These are phyloP conservation scores for Carcina quercana DNA, from an alignment of 2,888 invertebrate genomes.

Conservation along the genomic window DNA sequence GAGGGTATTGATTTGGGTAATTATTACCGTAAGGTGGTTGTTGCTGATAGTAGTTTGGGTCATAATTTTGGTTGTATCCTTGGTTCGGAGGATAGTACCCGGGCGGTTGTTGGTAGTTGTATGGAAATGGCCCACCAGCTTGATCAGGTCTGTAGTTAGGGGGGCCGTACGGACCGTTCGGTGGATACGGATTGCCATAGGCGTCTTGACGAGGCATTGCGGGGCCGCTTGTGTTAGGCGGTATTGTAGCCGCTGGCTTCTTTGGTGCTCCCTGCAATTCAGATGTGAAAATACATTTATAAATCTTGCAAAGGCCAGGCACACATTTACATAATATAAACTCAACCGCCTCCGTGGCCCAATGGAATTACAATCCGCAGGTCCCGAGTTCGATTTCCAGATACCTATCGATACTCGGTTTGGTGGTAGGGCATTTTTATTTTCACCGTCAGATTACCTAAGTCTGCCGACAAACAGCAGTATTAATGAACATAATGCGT, in stretches of 20 bases:
- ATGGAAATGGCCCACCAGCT: constrained; percentile 49
- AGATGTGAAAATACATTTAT: neutral
- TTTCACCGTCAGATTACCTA: too few species aligned
- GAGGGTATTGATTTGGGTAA: constrained; percentile 54
- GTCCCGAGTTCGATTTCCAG: too few species aligned
- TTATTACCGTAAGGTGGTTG: constrained; percentile 43
- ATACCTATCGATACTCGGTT: too few species aligned
- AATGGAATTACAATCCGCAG: too few species aligned
- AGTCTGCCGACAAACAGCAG: too few species aligned
- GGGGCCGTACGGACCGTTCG: constrained; percentile 49
- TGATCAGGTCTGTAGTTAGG: constrained; percentile 45
- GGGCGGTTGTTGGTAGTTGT: constrained; percentile 52
- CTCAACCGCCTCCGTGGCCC: too few species aligned
- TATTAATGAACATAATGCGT: too few species aligned
- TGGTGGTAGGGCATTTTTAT: too few species aligned
- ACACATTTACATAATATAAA: too few species aligned
- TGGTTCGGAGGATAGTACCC: constrained; percentile 69
- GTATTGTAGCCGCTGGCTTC: constrained; percentile 69
- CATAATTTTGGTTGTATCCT: constrained; percentile 57
- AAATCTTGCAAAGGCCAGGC: neutral
- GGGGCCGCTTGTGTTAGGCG: constrained; percentile 51
- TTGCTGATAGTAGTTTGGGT: constrained; percentile 56
- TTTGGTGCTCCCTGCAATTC: constrained; percentile 48
- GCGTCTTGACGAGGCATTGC: constrained; percentile 32
- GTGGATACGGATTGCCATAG: constrained; percentile 42